Evolutionary conservation across 2,113 vertebrate species (phyloP).

Genomic region (Macrotis lagotis): DNA sequence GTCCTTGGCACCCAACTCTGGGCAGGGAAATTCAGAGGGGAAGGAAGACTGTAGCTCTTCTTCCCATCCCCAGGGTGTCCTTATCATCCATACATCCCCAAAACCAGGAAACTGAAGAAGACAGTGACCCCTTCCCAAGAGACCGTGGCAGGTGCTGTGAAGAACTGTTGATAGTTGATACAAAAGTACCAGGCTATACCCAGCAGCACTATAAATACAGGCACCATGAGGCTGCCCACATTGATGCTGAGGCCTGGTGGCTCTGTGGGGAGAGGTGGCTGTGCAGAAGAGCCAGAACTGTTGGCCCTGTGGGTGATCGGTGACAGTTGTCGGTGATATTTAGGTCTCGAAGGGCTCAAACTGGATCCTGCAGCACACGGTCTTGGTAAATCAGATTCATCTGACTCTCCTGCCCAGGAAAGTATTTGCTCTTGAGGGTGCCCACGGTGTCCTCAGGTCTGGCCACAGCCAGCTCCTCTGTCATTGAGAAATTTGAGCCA

Average conservation of each 20-base stretch:
- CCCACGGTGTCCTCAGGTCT: constrained; percentile 94
- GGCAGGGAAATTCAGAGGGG: constrained; percentile 41
- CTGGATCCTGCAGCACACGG: constrained; percentile 93
- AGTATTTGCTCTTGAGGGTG: constrained; percentile 93
- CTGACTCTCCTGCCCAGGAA: constrained; percentile 94
- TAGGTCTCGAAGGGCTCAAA: constrained; percentile 90
- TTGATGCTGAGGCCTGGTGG: constrained; percentile 82
- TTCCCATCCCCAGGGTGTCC: constrained; percentile 12
- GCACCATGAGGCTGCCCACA: constrained; percentile 92
- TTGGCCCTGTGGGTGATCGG: constrained; percentile 79
- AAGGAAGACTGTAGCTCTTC: constrained; percentile 49
- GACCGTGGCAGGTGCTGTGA: constrained; percentile 94
- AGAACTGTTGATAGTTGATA: constrained; percentile 96
- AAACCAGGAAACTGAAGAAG: constrained; percentile 95
- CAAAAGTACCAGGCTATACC: constrained; percentile 97
- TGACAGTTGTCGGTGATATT: constrained; percentile 96
- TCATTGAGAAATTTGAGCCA: constrained; percentile 97
- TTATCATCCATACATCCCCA: constrained; percentile 94
- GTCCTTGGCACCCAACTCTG: constrained; percentile 57
- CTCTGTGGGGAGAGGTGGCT: constrained; percentile 72
- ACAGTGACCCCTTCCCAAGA: constrained; percentile 94
- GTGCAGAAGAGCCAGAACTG: constrained; percentile 54
- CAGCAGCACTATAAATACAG: constrained; percentile 92
- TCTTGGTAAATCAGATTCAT: constrained; percentile 96
- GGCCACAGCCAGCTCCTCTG: constrained; percentile 93